Evolutionary conservation across 2,113 vertebrate genomes (phyloP).

Genomic region (Dolichallabes microphthalmus): DNA sequence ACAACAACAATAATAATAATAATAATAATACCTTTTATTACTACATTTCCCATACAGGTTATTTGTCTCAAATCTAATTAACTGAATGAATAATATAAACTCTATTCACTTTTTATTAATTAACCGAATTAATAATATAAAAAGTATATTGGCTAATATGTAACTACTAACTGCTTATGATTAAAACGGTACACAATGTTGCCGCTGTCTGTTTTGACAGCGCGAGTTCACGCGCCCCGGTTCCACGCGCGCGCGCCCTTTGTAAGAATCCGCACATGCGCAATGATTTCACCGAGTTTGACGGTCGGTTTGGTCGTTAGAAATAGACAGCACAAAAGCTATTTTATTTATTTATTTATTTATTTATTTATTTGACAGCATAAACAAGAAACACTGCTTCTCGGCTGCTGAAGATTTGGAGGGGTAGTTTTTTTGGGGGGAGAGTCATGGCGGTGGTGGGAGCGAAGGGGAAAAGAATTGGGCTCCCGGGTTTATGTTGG

Average conservation of each 20-base stretch:
- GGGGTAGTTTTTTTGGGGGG: constrained; percentile 52
- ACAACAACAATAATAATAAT: too few relatives aligned
- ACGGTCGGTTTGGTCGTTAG: constrained; percentile 36
- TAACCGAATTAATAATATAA: neutral
- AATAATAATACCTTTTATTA: too few relatives aligned
- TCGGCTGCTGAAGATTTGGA: constrained; percentile 52
- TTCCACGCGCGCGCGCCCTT: neutral
- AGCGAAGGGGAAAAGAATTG: constrained; percentile 64
- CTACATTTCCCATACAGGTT: neutral
- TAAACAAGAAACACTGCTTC: constrained; percentile 62
- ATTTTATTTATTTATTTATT: constrained; percentile 18
- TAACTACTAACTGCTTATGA: neutral
- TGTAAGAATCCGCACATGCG: constrained; percentile 61
- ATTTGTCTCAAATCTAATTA: neutral
- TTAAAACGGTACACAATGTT: neutral
- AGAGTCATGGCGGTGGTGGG: constrained; percentile 69
- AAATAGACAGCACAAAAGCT: constrained; percentile 51
- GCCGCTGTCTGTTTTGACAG: neutral
- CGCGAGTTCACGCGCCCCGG: neutral
- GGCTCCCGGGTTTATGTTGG: constrained; percentile 70
- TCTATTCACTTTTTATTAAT: too few relatives aligned
- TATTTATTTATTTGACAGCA: constrained; percentile 45
- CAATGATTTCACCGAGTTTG: constrained; percentile 56
- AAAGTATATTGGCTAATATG: neutral
- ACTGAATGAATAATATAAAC: neutral